Conservation (phyloP, 1,140 invertebrate species). For the Macrosteles quadrilineatus region DNA sequence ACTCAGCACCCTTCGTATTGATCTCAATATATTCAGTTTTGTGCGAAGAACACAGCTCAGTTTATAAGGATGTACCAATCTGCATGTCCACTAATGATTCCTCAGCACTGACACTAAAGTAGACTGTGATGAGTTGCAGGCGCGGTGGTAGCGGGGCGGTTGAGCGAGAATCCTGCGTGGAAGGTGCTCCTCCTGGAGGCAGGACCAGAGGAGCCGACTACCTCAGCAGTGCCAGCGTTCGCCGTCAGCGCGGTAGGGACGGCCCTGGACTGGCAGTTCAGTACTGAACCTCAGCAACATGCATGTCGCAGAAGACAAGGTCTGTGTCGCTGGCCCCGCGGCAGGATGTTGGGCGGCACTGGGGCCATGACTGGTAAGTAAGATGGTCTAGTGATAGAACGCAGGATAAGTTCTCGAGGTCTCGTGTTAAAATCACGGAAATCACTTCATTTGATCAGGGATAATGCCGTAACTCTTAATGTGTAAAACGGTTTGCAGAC, state of each 20-base stretch:
- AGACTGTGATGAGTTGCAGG: constrained; percentile 46
- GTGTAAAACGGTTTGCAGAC: too few relatives aligned
- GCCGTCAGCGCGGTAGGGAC: constrained; percentile 58
- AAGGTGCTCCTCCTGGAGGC: constrained; percentile 60
- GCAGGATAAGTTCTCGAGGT: too few relatives aligned
- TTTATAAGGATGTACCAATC: too few relatives aligned
- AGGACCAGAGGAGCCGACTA: constrained; percentile 67
- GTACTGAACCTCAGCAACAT: constrained; percentile 58
- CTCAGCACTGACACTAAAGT: too few relatives aligned
- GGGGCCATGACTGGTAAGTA: constrained; percentile 63
- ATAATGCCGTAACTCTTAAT: too few relatives aligned
- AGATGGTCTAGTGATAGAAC: too few relatives aligned
- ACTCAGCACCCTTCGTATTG: too few relatives aligned
- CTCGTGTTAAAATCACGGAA: too few relatives aligned
- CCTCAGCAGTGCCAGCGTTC: constrained; percentile 65
- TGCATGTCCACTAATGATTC: too few relatives aligned
- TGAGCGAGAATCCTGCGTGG: constrained; percentile 54
- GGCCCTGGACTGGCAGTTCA: constrained; percentile 66
- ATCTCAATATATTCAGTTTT: too few relatives aligned
- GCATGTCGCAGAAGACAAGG: constrained; percentile 60
- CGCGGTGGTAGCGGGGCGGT: constrained; percentile 57
- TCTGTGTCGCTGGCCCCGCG: constrained; percentile 70
- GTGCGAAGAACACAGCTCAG: too few relatives aligned
- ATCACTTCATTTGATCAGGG: too few relatives aligned
- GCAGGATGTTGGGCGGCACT: constrained; percentile 81